phyloP scores from a whole-genome alignment of 2,888 invertebrate genomes.

The Oeneis ivallda region DNA sequence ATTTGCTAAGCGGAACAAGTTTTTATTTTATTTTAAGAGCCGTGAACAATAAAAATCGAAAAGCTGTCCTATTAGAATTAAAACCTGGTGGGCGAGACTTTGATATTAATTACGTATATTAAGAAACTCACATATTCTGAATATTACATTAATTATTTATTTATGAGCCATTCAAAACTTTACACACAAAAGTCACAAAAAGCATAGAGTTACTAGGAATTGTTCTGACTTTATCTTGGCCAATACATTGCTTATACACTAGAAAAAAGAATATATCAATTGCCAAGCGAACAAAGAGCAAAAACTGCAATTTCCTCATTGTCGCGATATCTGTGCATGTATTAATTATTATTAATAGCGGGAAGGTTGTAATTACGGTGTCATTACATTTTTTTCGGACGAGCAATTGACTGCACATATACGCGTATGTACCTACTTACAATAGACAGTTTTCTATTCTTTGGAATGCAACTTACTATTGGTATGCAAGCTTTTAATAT shows the following conservation, averaged over 20 bases:
- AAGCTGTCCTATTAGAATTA: slow-evolving; percentile 11
- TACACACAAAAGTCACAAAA: neutral
- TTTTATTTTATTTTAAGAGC: slow-evolving; percentile 8
- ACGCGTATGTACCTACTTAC: neutral
- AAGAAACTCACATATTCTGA: neutral
- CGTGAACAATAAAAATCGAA: slow-evolving; percentile 15
- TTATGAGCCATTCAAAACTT: neutral
- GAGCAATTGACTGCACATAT: slow-evolving; percentile 15
- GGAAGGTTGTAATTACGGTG: slow-evolving; percentile 32
- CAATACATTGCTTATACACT: neutral
- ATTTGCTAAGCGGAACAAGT: slow-evolving; percentile 5
- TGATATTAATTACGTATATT: slow-evolving; percentile 11
- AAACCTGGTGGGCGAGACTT: slow-evolving; percentile 5
- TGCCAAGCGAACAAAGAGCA: slow-evolving; percentile 29
- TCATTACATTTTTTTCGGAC: slow-evolving; percentile 22
- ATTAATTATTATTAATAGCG: slow-evolving; percentile 29
- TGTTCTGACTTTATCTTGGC: slow-evolving; percentile 9
- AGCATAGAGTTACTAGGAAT: neutral
- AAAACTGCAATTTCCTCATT: slow-evolving; percentile 35
- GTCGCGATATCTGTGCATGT: slow-evolving; percentile 30
- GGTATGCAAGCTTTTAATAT: slow-evolving; percentile 22
- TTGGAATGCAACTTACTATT: slow-evolving; percentile 16
- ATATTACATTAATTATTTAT: neutral
- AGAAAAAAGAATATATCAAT: slow-evolving; percentile 3
- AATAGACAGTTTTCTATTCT: slow-evolving; percentile 4